Base-by-base conservation (phyloP, 2,113 vertebrate species). In the Solenodon paradoxus region DNA sequence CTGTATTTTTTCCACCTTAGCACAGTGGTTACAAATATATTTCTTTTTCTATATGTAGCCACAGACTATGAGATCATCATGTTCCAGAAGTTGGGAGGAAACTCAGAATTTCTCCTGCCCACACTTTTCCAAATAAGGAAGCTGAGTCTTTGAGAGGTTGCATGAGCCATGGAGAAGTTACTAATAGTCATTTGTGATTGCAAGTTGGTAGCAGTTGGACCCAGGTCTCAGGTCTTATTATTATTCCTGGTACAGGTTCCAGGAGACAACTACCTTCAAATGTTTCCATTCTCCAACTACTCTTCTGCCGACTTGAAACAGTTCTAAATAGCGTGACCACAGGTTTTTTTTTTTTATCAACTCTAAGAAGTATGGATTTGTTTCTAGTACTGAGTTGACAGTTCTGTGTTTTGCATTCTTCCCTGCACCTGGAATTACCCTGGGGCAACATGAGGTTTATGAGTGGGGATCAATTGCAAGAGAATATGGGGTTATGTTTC, bases 401-500 rank as follows among this genome's bases (percentile, higher is more conserved):
- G 85, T 53, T 63, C 84, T 19, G 42, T 40, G 53, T 71, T 95
- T 80, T 49, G 24, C 55, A 45, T n/a, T 53, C 55, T n/a, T 68
- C 17, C 85, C 64, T 66, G 49, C 66, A 88, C 69, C 26, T 57
- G 71, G 88, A 96, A 95, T 94, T 88, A 85, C 81, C 49, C 47
- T 24, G 71, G 49, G 84, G 59, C 45, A n/a, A 81, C 81, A 94
- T 3, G 61, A 95, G 49, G 77, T 79, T 97, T 90, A 86, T 68
- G 61, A 96, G 68, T 35, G 2, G 87, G 74, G 85, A 94, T 96
- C 85, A 72, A 78, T 63, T 61, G 53, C 38, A 94, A 80, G 35
- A 87, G 91, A 72, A 90, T 30, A 47, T 15, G 15, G 7, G 30
- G 71, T 92, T 95, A 81, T 88, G 95, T 93, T 92, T 88, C 75